A percentile compares a stretch with the other conserved stretches of the same genome.
These are phyloP conservation scores for Dendrocincla tyrannina DNA, from an alignment of 2,797 vertebrate species.

Conservation along the genomic window DNA sequence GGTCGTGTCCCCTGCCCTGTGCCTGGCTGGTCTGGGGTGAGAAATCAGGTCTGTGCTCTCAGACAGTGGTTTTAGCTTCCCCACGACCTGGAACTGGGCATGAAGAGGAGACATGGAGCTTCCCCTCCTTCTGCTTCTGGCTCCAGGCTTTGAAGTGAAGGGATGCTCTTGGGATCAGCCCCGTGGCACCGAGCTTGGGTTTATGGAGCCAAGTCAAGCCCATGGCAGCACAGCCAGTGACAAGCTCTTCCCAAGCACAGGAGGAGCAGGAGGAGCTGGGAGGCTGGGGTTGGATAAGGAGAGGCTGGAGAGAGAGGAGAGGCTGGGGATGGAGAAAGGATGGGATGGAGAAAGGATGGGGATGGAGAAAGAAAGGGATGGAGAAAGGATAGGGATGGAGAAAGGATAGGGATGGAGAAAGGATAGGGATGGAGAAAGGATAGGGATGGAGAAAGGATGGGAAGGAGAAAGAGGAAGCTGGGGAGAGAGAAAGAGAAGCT, in stretches of 20 bases:
- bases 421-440: accelerated
- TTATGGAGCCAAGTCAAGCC: background rate
- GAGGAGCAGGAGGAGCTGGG: background rate
- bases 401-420: too few species aligned
- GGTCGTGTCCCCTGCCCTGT: slow-evolving; percentile 3
- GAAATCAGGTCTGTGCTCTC: background rate
- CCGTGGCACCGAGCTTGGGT: background rate
- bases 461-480: too few species aligned
- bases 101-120: background rate
- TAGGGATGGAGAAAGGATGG: background rate
- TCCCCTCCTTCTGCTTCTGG: background rate
- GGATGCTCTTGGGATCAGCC: background rate
- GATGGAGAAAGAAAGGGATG: too few species aligned
- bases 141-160: background rate
- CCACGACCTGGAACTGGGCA: background rate
- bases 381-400: too few species aligned
- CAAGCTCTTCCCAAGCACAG: background rate
- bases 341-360: background rate
- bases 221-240: background rate
- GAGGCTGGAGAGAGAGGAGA: background rate
- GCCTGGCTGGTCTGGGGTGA: background rate
- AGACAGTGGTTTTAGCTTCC: background rate
- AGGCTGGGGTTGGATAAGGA: background rate
- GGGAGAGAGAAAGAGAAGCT: accelerated
- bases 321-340: too few species aligned